Evolutionary conservation across 2,888 invertebrate genomes (phyloP).

Genomic region (Lingula anatina): DNA sequence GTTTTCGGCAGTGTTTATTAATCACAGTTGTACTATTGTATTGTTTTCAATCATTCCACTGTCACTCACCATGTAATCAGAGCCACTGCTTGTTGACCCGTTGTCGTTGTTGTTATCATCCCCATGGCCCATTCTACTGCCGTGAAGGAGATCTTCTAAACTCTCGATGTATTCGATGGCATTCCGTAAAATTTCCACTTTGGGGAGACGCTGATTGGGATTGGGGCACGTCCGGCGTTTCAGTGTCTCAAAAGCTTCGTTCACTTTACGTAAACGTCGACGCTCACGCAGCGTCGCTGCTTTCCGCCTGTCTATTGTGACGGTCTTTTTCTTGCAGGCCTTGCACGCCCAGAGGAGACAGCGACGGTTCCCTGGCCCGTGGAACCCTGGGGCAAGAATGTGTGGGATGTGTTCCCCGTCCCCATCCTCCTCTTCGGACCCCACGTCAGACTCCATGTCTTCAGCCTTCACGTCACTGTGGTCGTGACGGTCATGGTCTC

Average conservation of each 20-base stretch:
- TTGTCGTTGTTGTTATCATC: slow-evolving; percentile 28
- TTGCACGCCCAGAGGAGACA: slow-evolving; percentile 97
- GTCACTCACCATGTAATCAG: slow-evolving; percentile 39
- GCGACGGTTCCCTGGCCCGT: slow-evolving; percentile 58
- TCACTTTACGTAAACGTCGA: slow-evolving; percentile 89
- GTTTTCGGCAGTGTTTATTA: too few relatives aligned
- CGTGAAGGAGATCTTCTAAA: slow-evolving; percentile 54
- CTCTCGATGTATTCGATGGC: slow-evolving; percentile 95
- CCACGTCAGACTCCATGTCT: too few relatives aligned
- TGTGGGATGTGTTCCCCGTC: slow-evolving; percentile 42
- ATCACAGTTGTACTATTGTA: too few relatives aligned
- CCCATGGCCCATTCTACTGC: slow-evolving; percentile 18
- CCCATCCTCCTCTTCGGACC: slow-evolving; percentile 22
- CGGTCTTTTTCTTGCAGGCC: slow-evolving; percentile 87
- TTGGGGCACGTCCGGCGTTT: slow-evolving; percentile 89
- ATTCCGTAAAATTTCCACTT: slow-evolving; percentile 93
- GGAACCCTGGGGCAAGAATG: slow-evolving; percentile 52
- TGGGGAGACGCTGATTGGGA: slow-evolving; percentile 92
- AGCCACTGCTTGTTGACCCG: slow-evolving; percentile 36
- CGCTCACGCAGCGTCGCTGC: slow-evolving; percentile 95
- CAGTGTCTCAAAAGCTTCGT: slow-evolving; percentile 95
- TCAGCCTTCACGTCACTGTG: slow-evolving; percentile 23
- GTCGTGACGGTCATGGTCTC: slow-evolving; percentile 11
- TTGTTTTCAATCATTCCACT: too few relatives aligned
- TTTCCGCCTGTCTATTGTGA: slow-evolving; percentile 90